Evolutionary conservation across 2,888 invertebrate species (phyloP), one percentile per base, ranked within the genome.

Genomic region (Synergus japonicus): DNA sequence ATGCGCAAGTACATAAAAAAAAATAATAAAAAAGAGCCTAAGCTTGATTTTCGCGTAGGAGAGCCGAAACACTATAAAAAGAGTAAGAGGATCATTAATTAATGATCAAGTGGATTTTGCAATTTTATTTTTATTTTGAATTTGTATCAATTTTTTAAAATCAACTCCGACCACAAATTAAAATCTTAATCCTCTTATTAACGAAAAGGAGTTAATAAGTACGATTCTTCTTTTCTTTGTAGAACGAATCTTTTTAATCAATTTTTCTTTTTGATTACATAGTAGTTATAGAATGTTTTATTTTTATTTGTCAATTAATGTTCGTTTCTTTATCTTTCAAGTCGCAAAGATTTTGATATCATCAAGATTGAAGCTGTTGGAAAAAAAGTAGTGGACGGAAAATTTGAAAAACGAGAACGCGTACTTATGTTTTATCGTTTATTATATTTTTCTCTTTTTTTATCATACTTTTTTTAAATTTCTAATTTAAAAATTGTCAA

Each of bases 361-460:
- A 44, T 18, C 12, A 66, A 66, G 44, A 66, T 66, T 69, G 13
- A n/a, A 5, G 44, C 18, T 13, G 29, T 22, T 29, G 7, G 10
- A 64, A 18, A 29, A 44, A 29, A 13, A 29, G 13, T 29, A 13
- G 18, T 13, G 8, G 46, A 46, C 2, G 22, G 46, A 69, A 44
- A 67, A 22, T 67, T 18, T 69, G 67, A 2, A 29, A 15, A 49
- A 49, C 15, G 29, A 49, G 15, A 73, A 49, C 54, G 73, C 73
- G 49, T 49, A 69, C 73, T 73, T 73, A 54, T 54, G 37, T 73
- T 73, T 73, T 73, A 15, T 73, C 37, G 49, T 29, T 73, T 46
- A 46, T 29, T 54, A 54, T 15, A 69, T 12, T 37, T 13, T 44
- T 22, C 22, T 73, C 29, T 73, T 22, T 73, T 54, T 54, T 73